Evolutionary conservation across 2,797 vertebrate species (phyloP), one percentile per base, ranked within the genome.

Genomic region (Neosilurus hyrtlii): DNA sequence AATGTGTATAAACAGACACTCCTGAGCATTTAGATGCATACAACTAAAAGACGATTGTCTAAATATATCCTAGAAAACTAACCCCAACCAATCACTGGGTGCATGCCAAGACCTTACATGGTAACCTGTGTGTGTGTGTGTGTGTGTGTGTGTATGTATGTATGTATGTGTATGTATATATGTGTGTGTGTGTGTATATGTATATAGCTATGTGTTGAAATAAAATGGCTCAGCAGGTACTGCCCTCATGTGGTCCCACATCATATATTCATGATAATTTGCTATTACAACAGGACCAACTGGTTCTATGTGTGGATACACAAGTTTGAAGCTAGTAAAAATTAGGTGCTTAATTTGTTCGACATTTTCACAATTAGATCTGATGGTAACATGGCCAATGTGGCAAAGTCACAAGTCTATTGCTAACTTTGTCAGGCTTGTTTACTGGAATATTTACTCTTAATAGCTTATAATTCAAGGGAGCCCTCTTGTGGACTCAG

Each of bases 401-500:
- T 51, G n/a, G 3, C 26, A 20, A 37, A 75, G 61, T 63, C 22
- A n/a, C 8, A 51, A 8, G 37, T 26, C 15, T 12, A 3, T 14
- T 77, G 59, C 37, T 78, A 7, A 11, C 2, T 52, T 65, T 30
- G 0, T 9, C 24, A 26, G 3, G 7, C 20, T 49, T 59, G 26
- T 75, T 14, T 20, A n/a, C 56, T 62, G 30, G 16, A 61, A 22
- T n/a, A n/a, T 37, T 61, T 59, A 43, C 72, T 59, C 20, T 37
- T n/a, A 1, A 43, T 77, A 2, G 22, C 37, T 77, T 49, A 49
- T 77, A 52, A 52, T 78, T 65, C 61, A 78, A 65, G 24, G 78
- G 78, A 35, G 65, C 78, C 78, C 82, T 63, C 76, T 83, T 83
- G 76, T 83, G 67, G 75, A 57, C 54, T 70, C 56, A 51, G 9